Evolutionary conservation across 2,888 invertebrate species (phyloP).

Genomic region (Drosophila barbarae): DNA sequence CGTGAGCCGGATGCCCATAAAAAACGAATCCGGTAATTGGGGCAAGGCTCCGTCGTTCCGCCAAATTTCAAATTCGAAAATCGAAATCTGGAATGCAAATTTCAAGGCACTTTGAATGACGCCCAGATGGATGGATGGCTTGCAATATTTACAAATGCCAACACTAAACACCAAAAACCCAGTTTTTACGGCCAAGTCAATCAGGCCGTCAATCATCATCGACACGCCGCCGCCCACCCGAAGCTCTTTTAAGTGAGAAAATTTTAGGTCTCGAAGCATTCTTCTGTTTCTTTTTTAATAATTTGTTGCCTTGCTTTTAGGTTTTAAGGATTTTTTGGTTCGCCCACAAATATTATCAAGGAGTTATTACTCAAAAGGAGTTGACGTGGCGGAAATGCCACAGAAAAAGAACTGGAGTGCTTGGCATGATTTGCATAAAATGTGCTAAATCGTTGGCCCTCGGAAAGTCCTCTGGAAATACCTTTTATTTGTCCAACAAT

Average conservation of each 20-base stretch:
- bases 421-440: constrained; percentile 61
- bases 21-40: constrained; percentile 55
- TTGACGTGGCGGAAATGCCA: constrained; percentile 58
- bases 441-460: constrained; percentile 28
- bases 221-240: constrained; percentile 8
- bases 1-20: constrained; percentile 56
- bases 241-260: neutral
- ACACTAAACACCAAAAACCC: constrained; percentile 31
- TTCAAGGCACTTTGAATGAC: constrained; percentile 35
- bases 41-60: constrained; percentile 26
- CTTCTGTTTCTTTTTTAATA: neutral
- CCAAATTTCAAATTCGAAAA: constrained; percentile 33
- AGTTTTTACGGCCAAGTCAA: constrained; percentile 42
- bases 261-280: neutral
- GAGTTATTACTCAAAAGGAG: constrained; percentile 17
- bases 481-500: constrained; percentile 37
- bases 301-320: neutral
- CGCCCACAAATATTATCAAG: constrained; percentile 43
- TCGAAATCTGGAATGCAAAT: constrained; percentile 54
- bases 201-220: constrained; percentile 57
- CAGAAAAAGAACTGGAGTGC: constrained; percentile 25
- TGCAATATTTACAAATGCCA: constrained; percentile 67
- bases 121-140: constrained; percentile 25
- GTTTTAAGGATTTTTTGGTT: neutral
- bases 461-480: constrained; percentile 8